Evolutionary conservation across 64 coral and sea anemone genomes (phyloP).

Genomic region (Astreopora myriophthalma): DNA sequence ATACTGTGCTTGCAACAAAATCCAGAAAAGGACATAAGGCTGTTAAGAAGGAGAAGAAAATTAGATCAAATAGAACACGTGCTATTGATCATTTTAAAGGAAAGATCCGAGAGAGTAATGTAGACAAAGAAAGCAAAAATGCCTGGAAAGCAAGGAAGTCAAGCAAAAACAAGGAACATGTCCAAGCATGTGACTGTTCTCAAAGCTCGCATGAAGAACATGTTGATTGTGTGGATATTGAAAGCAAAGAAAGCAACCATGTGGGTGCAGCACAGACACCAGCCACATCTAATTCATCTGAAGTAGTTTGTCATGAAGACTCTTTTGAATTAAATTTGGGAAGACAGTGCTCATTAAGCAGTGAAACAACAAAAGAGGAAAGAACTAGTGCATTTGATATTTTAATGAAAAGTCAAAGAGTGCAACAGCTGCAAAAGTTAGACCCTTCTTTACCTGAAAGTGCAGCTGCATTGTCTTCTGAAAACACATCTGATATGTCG

Average conservation of each 20-base stretch:
- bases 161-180: background rate
- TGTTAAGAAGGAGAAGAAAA: background rate
- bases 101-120: background rate
- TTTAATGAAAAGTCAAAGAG: conserved; percentile 41
- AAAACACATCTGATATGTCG: too few relatives aligned
- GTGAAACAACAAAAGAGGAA: background rate
- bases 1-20: background rate
- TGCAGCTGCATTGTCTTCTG: background rate
- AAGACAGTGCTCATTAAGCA: background rate
- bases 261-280: background rate
- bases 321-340: background rate
- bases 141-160: background rate
- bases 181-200: background rate
- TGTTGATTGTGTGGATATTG: background rate
- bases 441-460: background rate
- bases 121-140: background rate
- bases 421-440: background rate
- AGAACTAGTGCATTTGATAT: conserved; percentile 15
- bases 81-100: background rate
- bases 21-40: background rate
- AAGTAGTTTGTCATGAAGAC: background rate
- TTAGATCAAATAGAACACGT: background rate
- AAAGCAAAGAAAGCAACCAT: background rate
- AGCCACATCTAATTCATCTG: background rate
- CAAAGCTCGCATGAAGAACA: background rate